Evolutionary conservation across 1,140 invertebrate species (phyloP).

Genomic region (Bombus superbus): DNA sequence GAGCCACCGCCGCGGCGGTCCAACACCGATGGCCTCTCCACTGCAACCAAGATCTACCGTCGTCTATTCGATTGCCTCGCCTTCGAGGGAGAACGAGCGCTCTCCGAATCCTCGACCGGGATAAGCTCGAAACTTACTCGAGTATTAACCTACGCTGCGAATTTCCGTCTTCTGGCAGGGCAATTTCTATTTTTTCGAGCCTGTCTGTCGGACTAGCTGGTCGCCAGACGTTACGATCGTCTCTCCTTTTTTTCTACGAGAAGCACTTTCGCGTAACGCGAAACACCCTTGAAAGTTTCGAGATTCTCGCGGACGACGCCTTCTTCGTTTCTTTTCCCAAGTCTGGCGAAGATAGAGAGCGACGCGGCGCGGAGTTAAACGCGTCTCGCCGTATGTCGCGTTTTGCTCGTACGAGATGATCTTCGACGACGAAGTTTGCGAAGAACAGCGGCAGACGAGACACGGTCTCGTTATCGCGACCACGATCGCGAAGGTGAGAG

Average conservation of each 20-base stretch:
- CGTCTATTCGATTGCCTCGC: conserved; percentile 54
- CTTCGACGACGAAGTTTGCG: not conserved
- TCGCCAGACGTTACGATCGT: not conserved
- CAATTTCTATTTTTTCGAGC: not conserved
- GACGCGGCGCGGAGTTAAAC: not conserved
- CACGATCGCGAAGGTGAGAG: not conserved
- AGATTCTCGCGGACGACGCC: not conserved
- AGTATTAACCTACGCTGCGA: conserved; percentile 10
- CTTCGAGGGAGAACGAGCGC: too few species aligned
- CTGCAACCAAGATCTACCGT: conserved; percentile 21
- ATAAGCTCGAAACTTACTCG: conserved; percentile 1
- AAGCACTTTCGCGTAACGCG: not conserved
- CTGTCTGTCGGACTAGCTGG: too few species aligned
- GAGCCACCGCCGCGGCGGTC: conserved; percentile 19
- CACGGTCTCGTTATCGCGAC: not conserved
- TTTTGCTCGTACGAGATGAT: not conserved
- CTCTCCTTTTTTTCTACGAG: not conserved
- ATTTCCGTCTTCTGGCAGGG: not conserved
- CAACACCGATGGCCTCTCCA: conserved; percentile 25
- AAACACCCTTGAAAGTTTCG: not conserved
- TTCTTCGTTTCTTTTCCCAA: not conserved
- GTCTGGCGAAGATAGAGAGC: not conserved
- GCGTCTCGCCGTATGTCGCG: too few species aligned
- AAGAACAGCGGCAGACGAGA: not conserved
- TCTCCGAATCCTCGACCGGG: not conserved